Base-by-base conservation (phyloP, 92 coral and sea anemone species). In the Zoanthus sociatus region DNA sequence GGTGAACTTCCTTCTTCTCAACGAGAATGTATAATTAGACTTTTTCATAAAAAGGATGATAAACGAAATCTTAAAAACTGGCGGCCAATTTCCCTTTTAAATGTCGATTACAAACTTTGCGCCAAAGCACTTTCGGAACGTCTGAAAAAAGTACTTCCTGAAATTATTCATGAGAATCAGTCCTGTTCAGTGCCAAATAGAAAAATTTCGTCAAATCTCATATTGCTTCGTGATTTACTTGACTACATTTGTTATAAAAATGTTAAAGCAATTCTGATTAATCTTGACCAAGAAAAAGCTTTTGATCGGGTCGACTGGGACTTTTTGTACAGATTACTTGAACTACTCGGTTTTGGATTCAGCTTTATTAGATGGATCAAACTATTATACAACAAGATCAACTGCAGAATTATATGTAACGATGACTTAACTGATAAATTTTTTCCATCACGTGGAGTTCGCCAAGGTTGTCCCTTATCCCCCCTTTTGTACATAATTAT, bases 401-500 rank as follows among this genome's bases (percentile, higher is more conserved):
- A 66, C 5, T 53, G 82, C 15, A 1, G 12, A 3, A 30, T 77
- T 15, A 14, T 77, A 0, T 77, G 17, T 17, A 77, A 78, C 33
- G 30, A 45, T 7, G 54, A 78, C 32, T 7, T 78, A 6, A 56
- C 83, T 14, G 6, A 7, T 9, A 4, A 13, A 30, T 58, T 58
- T 32, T 78, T 1, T 26, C 83, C 83, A 0, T 11, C 68, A 0
- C 48, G 71, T 5, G 83, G 71, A 0, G 83, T 78, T 1, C 47
- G 83, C 6, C 83, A 58, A 37, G 70, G 83, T 7, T 77, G 69
- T 53, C 82, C 68, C 9, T 60, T 54, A 3, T 77, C 69, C 7
- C 82, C 48, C 3, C 42, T 77, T 0, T 5, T 77, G 0, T 77
- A 54, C 14, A 68, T 77, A 2, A 3, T 77, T 0, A 37, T 54